Evolutionary conservation across 2,113 vertebrate species (phyloP).

Genomic region (Plecotus auritus): DNA sequence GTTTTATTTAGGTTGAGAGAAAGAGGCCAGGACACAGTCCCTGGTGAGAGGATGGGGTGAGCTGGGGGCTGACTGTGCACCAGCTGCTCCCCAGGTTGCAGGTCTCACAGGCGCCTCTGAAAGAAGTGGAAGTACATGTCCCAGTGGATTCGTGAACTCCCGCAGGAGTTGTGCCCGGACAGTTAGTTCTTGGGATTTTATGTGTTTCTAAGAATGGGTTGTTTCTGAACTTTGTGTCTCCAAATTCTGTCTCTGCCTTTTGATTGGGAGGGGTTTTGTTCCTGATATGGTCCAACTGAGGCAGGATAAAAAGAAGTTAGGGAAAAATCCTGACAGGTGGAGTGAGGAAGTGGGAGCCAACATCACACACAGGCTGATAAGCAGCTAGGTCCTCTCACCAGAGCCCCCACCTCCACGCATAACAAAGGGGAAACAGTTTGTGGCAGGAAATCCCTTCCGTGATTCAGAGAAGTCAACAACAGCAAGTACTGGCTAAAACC

Average conservation of each 20-base stretch:
- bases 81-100: neutral
- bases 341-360: too few species aligned
- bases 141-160: neutral
- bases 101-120: neutral
- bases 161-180: neutral
- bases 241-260: neutral
- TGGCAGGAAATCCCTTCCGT: too few species aligned
- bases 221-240: neutral
- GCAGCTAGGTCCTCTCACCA: too few species aligned
- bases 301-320: too few species aligned
- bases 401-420: too few species aligned
- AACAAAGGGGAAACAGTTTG: too few species aligned
- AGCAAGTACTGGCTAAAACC: too few species aligned
- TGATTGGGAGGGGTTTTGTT: neutral
- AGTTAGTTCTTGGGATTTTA: neutral
- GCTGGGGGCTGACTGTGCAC: neutral
- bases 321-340: too few species aligned
- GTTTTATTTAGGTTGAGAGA: neutral
- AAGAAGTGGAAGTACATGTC: neutral
- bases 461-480: too few species aligned
- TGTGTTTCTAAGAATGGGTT: neutral
- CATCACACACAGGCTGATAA: too few species aligned
- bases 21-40: neutral
- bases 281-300: too few species aligned
- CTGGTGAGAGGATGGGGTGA: neutral